Evolutionary conservation across 2,888 invertebrate species (phyloP).

Genomic region (Drosophila monieri): DNA sequence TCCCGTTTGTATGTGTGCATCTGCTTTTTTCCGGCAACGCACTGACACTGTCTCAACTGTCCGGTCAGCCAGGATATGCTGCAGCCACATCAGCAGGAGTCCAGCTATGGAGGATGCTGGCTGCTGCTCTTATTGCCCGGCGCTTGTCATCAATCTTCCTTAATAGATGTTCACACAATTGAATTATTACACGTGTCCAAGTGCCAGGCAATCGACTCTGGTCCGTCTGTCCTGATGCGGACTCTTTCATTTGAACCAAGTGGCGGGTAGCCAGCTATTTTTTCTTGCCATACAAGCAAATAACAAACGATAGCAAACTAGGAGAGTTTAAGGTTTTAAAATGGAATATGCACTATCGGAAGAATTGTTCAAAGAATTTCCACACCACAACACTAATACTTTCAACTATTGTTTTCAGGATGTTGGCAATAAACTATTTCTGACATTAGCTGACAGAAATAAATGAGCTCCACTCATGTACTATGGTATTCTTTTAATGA

Average conservation of each 20-base stretch:
- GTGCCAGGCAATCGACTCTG: slow-evolving; percentile 69
- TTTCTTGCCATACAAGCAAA: neutral
- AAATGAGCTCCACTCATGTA: too few species aligned
- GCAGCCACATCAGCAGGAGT: slow-evolving; percentile 28
- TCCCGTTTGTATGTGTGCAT: slow-evolving; percentile 25
- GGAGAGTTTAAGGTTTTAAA: slow-evolving; percentile 65
- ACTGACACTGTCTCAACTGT: slow-evolving; percentile 43
- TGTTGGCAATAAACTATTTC: neutral
- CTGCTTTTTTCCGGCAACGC: slow-evolving; percentile 40
- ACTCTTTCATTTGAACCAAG: slow-evolving; percentile 6
- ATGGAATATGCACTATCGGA: slow-evolving; percentile 34
- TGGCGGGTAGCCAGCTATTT: slow-evolving; percentile 4
- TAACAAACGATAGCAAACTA: slow-evolving; percentile 60
- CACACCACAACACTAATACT: neutral
- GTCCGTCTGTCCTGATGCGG: slow-evolving; percentile 14
- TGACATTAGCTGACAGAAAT: neutral
- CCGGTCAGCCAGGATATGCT: slow-evolving; percentile 24
- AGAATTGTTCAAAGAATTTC: neutral
- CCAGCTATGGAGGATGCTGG: slow-evolving; percentile 4
- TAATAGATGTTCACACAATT: slow-evolving; percentile 82
- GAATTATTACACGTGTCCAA: slow-evolving; percentile 81
- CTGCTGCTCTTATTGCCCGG: slow-evolving; percentile 30
- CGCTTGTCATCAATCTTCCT: slow-evolving; percentile 81
- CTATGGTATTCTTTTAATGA: neutral
- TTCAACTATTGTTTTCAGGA: neutral